phyloP scores from a whole-genome alignment of 2,797 vertebrate genomes.

The Esox lucius region DNA sequence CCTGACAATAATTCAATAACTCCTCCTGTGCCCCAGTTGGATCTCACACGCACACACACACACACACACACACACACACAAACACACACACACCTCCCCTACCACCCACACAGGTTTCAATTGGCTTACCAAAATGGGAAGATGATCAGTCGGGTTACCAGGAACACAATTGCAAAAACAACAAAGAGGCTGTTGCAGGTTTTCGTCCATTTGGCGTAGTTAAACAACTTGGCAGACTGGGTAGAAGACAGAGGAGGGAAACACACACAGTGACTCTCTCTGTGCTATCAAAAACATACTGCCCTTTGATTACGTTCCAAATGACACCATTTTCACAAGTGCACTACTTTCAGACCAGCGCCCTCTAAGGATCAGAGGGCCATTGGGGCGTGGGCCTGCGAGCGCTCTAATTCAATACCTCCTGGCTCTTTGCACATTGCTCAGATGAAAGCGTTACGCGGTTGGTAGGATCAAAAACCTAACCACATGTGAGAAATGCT shows the following conservation, averaged over 20 bases:
- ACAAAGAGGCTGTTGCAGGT: slow-evolving; percentile 86
- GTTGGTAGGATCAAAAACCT: too few species aligned
- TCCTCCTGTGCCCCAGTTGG: neutral
- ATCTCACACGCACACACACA: neutral
- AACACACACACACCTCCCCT: neutral
- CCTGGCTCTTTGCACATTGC: too few species aligned
- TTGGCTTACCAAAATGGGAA: slow-evolving; percentile 91
- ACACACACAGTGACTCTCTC: slow-evolving; percentile 1
- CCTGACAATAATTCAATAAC: neutral
- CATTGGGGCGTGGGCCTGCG: neutral
- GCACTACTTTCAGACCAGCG: neutral
- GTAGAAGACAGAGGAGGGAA: slow-evolving; percentile 26
- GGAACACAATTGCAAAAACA: slow-evolving; percentile 82
- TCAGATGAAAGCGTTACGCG: too few species aligned
- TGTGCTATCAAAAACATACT: slow-evolving; percentile 10
- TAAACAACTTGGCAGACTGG: slow-evolving; percentile 93
- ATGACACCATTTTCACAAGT: neutral
- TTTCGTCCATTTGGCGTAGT: slow-evolving; percentile 88
- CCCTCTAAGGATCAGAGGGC: neutral
- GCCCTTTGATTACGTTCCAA: neutral
- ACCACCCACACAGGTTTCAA: neutral
- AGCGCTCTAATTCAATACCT: too few species aligned
- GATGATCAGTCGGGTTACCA: slow-evolving; percentile 86
- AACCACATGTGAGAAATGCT: too few species aligned
- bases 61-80: neutral